These are phyloP conservation scores for Archocentrus centrarchus DNA, from an alignment of 2,113 vertebrate genomes.

Conservation along the genomic window DNA sequence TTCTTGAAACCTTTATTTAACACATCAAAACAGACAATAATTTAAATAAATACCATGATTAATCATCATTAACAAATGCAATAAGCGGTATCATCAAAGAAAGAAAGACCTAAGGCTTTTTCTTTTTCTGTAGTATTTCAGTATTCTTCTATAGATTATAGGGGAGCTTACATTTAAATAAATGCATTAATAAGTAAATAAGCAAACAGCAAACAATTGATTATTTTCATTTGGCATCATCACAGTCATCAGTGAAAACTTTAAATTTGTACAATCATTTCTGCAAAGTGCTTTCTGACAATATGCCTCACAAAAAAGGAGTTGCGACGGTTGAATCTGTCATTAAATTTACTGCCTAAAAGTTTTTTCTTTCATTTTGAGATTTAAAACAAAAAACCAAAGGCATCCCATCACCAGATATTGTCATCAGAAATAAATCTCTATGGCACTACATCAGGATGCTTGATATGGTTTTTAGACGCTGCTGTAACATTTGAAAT, in stretches of 20 bases:
- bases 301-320: conserved; percentile 51
- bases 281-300: conserved; percentile 77
- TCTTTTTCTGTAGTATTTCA: conserved; percentile 26
- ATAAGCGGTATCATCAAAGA: conserved; percentile 62
- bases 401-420: conserved; percentile 27
- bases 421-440: conserved; percentile 54
- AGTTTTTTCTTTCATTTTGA: conserved; percentile 20
- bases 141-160: conserved; percentile 44
- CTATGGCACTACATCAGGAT: conserved; percentile 72
- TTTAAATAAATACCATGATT: conserved; percentile 73
- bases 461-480: conserved; percentile 27
- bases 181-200: conserved; percentile 67
- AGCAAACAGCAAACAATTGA: conserved; percentile 63
- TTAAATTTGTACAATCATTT: conserved; percentile 77
- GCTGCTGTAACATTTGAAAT: neutral
- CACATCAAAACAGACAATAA: conserved; percentile 70
- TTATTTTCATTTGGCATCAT: conserved; percentile 77
- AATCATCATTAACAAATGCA: conserved; percentile 66
- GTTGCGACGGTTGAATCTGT: neutral
- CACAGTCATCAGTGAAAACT: conserved; percentile 70
- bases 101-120: conserved; percentile 50
- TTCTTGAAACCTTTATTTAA: conserved; percentile 74
- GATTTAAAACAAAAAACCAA: conserved; percentile 20
- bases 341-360: conserved; percentile 6
- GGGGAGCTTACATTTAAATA: conserved; percentile 52